A percentile compares a stretch with the other conserved stretches of the same genome.
These are phyloP conservation scores for Tryphoninae sp. DNA, from an alignment of 2,888 invertebrate genomes.

Conservation along the genomic window DNA sequence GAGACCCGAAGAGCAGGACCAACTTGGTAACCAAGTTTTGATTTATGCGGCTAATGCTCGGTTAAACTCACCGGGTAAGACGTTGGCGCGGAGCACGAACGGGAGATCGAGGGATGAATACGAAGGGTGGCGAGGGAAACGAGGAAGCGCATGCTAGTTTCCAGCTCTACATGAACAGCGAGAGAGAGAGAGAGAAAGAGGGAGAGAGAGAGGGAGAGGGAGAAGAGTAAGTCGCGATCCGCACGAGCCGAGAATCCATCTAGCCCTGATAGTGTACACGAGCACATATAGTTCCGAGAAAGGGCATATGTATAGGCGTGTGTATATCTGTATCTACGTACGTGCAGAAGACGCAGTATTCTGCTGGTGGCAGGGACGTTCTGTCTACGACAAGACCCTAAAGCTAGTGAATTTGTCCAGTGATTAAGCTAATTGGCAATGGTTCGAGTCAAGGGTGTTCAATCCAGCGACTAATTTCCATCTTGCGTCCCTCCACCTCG, in stretches of 20 bases:
- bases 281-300: neutral
- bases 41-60: slow-evolving; percentile 77
- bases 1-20: slow-evolving; percentile 64
- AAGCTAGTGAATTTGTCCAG: slow-evolving; percentile 72
- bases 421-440: slow-evolving; percentile 73
- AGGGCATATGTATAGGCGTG: neutral
- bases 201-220: slow-evolving; percentile 10
- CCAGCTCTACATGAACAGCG: slow-evolving; percentile 13
- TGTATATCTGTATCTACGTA: slow-evolving; percentile 13
- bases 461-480: slow-evolving; percentile 60
- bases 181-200: slow-evolving; percentile 17
- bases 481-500: slow-evolving; percentile 35
- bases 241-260: slow-evolving; percentile 24
- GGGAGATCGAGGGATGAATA: slow-evolving; percentile 69
- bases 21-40: slow-evolving; percentile 76
- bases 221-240: slow-evolving; percentile 31
- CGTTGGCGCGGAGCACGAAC: slow-evolving; percentile 28
- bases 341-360: slow-evolving; percentile 31
- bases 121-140: slow-evolving; percentile 53
- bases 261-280: slow-evolving; percentile 17
- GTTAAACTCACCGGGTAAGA: slow-evolving; percentile 71
- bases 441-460: slow-evolving; percentile 61
- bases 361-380: slow-evolving; percentile 42
- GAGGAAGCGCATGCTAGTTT: slow-evolving; percentile 23
- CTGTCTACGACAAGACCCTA: slow-evolving; percentile 58